Percentiles rank a stretch among this genome's conserved stretches.
phyloP scores from a whole-genome alignment of 1,140 invertebrate genomes.

The Pseudomyrmex cubaensis region DNA sequence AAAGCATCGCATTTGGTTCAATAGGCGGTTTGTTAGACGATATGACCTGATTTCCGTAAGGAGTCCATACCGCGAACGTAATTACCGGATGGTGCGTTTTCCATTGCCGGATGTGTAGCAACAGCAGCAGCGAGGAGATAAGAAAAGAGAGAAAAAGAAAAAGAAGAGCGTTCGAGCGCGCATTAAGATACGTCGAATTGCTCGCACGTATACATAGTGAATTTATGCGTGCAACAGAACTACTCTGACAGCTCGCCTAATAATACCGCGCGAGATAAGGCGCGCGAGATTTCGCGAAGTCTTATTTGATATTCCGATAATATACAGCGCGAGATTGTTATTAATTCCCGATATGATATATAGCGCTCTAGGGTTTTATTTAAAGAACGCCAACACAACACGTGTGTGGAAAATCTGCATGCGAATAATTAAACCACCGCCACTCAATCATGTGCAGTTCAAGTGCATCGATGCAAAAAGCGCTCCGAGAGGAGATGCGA shows the following conservation, averaged over 20 bases:
- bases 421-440: conserved; percentile 34
- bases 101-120: conserved; percentile 7
- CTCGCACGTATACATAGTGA: no score
- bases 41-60: conserved; percentile 52
- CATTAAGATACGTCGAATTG: neutral
- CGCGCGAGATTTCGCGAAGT: neutral
- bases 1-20: neutral
- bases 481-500: neutral
- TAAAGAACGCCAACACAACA: neutral
- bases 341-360: conserved; percentile 14
- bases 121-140: neutral
- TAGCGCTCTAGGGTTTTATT: neutral
- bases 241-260: neutral
- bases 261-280: conserved; percentile 5
- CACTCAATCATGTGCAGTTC: conserved; percentile 11
- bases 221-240: neutral
- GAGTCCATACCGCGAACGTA: conserved; percentile 14
- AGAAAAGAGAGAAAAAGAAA: neutral
- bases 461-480: conserved; percentile 12
- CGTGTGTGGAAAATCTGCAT: conserved; percentile 16
- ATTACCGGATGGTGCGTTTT: conserved; percentile 59
- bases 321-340: neutral
- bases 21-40: neutral
- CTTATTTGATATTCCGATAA: neutral
- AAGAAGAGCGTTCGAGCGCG: neutral